Evolutionary conservation across 2,113 vertebrate species (phyloP).

Genomic region (Smithornis capensis): DNA sequence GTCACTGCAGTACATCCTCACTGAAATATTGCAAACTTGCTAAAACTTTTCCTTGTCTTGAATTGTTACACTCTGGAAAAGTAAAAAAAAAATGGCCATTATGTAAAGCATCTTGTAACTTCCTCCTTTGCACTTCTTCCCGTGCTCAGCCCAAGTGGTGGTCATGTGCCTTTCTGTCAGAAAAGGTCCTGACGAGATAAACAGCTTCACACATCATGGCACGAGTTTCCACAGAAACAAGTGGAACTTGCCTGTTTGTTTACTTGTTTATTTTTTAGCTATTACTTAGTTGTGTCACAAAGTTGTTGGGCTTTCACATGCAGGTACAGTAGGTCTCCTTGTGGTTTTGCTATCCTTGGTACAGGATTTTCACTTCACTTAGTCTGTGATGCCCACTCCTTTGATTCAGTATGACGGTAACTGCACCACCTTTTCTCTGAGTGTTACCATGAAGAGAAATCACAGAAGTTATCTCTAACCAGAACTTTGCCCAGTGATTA

Average conservation of each 20-base stretch:
- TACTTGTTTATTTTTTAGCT: background rate
- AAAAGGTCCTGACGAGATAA: background rate
- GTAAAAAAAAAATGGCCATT: background rate
- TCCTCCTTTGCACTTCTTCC: background rate
- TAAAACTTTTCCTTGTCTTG: background rate
- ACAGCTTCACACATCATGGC: background rate
- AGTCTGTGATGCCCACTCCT: background rate
- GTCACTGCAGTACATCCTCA: background rate
- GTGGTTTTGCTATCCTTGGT: background rate
- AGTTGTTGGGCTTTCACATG: background rate
- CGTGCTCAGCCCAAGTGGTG: background rate
- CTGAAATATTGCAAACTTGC: background rate
- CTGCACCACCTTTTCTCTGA: background rate
- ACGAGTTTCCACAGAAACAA: background rate
- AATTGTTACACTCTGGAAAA: background rate
- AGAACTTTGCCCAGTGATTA: background rate
- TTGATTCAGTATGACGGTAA: background rate
- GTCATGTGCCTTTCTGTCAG: background rate
- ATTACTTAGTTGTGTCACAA: background rate
- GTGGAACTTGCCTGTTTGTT: background rate
- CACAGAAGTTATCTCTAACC: background rate
- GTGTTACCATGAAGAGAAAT: background rate
- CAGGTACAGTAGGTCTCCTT: rapidly evolving
- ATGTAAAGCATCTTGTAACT: background rate
- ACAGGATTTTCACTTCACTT: background rate